These are phyloP conservation scores for Drosophila ficusphila DNA, from an alignment of 1,140 invertebrate genomes.

Conservation along the genomic window DNA sequence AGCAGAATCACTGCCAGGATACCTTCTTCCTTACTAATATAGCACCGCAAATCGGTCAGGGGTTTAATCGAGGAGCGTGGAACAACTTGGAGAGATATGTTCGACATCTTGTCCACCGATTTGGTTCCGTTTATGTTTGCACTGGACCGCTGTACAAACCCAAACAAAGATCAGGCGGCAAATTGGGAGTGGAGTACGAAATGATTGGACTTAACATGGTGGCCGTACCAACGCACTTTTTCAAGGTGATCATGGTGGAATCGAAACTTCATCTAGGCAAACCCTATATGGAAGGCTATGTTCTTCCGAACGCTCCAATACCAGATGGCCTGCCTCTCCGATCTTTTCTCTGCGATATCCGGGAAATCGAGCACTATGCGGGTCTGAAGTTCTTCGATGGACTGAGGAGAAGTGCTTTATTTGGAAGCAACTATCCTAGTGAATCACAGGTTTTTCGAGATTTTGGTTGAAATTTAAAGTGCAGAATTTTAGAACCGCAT, in stretches of 20 bases:
- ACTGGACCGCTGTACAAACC: slow-evolving; percentile 98
- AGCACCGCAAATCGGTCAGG: slow-evolving; percentile 97
- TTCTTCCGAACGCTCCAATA: slow-evolving; percentile 95
- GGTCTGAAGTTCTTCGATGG: slow-evolving; percentile 96
- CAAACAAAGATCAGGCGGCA: slow-evolving; percentile 91
- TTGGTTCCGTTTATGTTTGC: slow-evolving; percentile 96
- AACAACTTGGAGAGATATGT: slow-evolving; percentile 86
- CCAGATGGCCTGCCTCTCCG: slow-evolving; percentile 89
- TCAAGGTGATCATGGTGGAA: slow-evolving; percentile 95
- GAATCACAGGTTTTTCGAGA: slow-evolving; percentile 63
- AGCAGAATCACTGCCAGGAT: slow-evolving; percentile 91
- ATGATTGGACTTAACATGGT: slow-evolving; percentile 97
- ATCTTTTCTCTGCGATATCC: slow-evolving; percentile 93
- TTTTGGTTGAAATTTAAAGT: slow-evolving; percentile 12
- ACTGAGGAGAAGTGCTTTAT: slow-evolving; percentile 85
- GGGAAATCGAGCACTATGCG: slow-evolving; percentile 94
- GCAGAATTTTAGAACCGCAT: not conserved
- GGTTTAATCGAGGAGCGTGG: slow-evolving; percentile 97
- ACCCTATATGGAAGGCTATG: slow-evolving; percentile 96
- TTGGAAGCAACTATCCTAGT: slow-evolving; percentile 68
- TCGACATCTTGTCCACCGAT: slow-evolving; percentile 89
- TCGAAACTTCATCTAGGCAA: slow-evolving; percentile 86
- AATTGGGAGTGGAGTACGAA: slow-evolving; percentile 96
- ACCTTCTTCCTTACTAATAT: slow-evolving; percentile 98
- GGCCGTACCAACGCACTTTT: slow-evolving; percentile 99